Evolutionary conservation across 2,888 invertebrate species (phyloP).

Genomic region (Perizoma affinitatum): DNA sequence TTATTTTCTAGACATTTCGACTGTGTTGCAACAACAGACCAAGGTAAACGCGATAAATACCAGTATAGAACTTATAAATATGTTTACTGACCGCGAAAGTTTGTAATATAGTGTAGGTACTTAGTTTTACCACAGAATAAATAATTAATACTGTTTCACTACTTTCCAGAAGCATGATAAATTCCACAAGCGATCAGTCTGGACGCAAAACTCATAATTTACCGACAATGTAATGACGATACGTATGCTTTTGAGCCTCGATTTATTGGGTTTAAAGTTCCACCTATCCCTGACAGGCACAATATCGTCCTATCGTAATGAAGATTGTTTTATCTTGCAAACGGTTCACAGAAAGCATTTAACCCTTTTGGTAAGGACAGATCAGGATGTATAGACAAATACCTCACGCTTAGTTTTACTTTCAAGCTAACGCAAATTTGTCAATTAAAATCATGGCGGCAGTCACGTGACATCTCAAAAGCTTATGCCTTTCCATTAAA

Average conservation of each 20-base stretch:
- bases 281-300: conserved; percentile 3
- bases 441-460: no score
- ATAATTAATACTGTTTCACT: not conserved
- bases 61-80: no score
- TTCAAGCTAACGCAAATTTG: no score
- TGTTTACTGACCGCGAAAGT: not conserved
- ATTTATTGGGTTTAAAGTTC: conserved; percentile 34
- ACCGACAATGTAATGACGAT: conserved; percentile 17
- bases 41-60: no score
- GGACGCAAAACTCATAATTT: conserved; percentile 15
- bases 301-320: conserved; percentile 21
- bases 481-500: no score
- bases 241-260: conserved; percentile 4
- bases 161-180: not conserved
- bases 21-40: no score
- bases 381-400: not conserved
- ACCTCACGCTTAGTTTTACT: no score
- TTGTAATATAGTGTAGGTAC: not conserved
- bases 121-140: no score
- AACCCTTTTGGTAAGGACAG: conserved; percentile 17
- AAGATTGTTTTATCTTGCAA: conserved; percentile 21
- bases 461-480: no score
- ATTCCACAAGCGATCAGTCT: not conserved
- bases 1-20: no score
- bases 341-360: conserved; percentile 26